Evolutionary conservation across 2,113 vertebrate genomes (phyloP), one percentile per base, ranked within the genome.

Genomic region (Pygoscelis antarcticus): DNA sequence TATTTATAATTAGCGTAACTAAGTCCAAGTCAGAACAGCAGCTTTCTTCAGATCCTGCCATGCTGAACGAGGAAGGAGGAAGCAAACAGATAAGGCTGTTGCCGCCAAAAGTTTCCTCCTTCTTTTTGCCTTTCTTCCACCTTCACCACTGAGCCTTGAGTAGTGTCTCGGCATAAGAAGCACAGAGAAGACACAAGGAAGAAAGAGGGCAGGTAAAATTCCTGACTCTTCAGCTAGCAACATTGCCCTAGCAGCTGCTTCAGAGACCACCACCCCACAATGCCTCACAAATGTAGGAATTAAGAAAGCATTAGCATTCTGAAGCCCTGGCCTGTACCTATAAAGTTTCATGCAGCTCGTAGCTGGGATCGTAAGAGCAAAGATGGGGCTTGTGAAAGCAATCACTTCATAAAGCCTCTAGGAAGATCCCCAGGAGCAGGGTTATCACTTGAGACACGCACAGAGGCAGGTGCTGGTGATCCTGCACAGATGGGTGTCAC

Each of bases 251-350:
- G 54, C 47, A 88, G 61, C 47, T 83, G 76, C 64, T 77, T 54
- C 46, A 68, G 46, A 66, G 16, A 82, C 15, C 38, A 71, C 14
- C n/a, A 60, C 11, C 17, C 7, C 14, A 4, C 32, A 42, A 62
- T 54, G 36, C 29, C 34, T 49, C 51, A 42, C 23, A 66, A 34
- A 54, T 0, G 0, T 0, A 44, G 65, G 27, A 46, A 71, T 30
- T 40, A 21, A 75, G 60, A 34, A 89, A 46, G 52, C 27, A 21
- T 21, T 8, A 2, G 13, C 4, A 0, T 29, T 75, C n/a, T 47
- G 62, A 80, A 79, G 54, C 36, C 19, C 60, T 61, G n/a, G 20
- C 19, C 66, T 51, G 25, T 22, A 46, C 9, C 14, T 26, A 16
- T 20, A 40, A 49, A 34, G 38, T 10, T 57, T 34, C 51, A 17